These are phyloP conservation scores for Agriopis marginaria DNA, from an alignment of 2,888 invertebrate genomes.

Conservation along the genomic window DNA sequence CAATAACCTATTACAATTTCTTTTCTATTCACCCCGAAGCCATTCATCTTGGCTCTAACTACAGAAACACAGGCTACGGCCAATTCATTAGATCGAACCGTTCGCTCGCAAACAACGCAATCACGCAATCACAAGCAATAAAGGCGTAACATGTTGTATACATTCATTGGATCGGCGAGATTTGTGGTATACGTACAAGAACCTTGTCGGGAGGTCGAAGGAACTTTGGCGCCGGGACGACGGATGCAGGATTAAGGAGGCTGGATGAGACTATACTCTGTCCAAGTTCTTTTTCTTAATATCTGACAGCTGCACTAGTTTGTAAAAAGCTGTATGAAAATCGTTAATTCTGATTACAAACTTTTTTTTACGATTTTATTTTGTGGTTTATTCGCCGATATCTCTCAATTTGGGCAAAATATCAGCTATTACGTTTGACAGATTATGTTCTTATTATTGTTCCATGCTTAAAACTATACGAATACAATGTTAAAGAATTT, in stretches of 20 bases:
- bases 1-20: slow-evolving; percentile 18
- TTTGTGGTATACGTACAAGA: slow-evolving; percentile 47
- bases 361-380: no score
- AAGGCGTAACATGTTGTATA: slow-evolving; percentile 36
- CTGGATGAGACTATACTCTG: slow-evolving; percentile 1
- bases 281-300: no score
- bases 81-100: slow-evolving; percentile 33
- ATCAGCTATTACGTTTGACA: no score
- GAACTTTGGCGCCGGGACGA: slow-evolving; percentile 44
- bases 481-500: no score
- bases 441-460: no score
- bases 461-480: no score
- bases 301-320: no score
- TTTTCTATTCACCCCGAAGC: slow-evolving; percentile 19
- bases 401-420: no score
- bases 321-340: no score
- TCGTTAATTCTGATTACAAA: no score
- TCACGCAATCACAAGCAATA: slow-evolving; percentile 36
- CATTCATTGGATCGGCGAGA: slow-evolving; percentile 46
- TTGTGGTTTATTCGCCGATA: no score
- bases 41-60: slow-evolving; percentile 25
- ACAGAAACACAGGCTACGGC: slow-evolving; percentile 25
- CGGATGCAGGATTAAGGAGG: background rate
- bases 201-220: slow-evolving; percentile 38
- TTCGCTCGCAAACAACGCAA: slow-evolving; percentile 27